Conservation (phyloP, 2,888 invertebrate species). For the Cephus sareptanus region DNA sequence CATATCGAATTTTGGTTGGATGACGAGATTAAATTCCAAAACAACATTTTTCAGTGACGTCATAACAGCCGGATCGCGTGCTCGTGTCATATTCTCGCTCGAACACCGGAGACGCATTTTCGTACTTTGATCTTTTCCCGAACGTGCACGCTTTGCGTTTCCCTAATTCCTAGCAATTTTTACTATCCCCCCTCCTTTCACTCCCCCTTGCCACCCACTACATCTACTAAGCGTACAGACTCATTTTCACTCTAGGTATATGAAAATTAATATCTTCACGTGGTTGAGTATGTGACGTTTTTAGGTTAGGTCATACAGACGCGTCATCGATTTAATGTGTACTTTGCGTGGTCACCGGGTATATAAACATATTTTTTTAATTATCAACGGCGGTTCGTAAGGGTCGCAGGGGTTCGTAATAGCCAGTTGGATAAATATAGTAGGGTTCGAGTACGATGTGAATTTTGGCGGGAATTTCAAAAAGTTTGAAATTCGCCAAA, state of each 20-base stretch:
- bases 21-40: neutral
- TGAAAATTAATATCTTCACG: neutral
- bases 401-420: too few relatives aligned
- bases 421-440: neutral
- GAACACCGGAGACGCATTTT: neutral
- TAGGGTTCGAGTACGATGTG: neutral
- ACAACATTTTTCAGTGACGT: neutral
- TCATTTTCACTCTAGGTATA: neutral
- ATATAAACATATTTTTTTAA: too few relatives aligned
- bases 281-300: neutral
- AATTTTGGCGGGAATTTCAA: neutral
- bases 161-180: neutral
- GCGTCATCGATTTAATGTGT: neutral
- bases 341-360: neutral
- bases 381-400: neutral
- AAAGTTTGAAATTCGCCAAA: neutral
- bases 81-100: slow-evolving; percentile 6
- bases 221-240: neutral
- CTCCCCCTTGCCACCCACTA: too few relatives aligned
- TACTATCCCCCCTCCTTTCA: neutral
- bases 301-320: neutral
- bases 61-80: slow-evolving; percentile 16
- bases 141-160: neutral
- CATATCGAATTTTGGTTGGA: neutral
- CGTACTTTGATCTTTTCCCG: neutral